Evolutionary conservation across 2,888 invertebrate species (phyloP).

Genomic region (Brenthis hecate): DNA sequence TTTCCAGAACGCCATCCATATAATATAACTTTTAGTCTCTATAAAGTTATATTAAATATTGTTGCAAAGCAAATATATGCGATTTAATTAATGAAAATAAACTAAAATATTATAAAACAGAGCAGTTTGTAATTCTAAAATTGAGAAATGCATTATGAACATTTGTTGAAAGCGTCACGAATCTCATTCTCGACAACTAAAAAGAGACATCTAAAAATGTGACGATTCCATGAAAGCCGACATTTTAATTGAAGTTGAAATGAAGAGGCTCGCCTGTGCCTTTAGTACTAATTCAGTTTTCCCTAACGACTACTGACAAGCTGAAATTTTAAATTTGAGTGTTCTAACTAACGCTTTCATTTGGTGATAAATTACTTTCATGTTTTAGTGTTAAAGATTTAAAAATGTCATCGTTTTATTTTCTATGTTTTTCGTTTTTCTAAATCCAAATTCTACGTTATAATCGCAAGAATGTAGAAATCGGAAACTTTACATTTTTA

Average conservation of each 20-base stretch:
- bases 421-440: not conserved
- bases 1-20: too few relatives aligned
- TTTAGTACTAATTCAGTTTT: constrained; percentile 36
- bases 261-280: constrained; percentile 38
- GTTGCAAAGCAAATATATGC: too few relatives aligned
- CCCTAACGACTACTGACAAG: constrained; percentile 27
- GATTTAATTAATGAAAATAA: not conserved
- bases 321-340: constrained; percentile 24
- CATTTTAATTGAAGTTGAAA: constrained; percentile 58
- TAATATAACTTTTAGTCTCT: too few relatives aligned
- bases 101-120: not conserved
- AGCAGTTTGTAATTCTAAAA: constrained; percentile 2
- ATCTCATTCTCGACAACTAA: constrained; percentile 51
- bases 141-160: constrained; percentile 43
- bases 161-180: constrained; percentile 55
- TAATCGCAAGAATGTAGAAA: not conserved
- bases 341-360: constrained; percentile 4
- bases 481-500: too few relatives aligned
- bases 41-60: too few relatives aligned
- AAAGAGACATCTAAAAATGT: constrained; percentile 58
- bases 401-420: too few relatives aligned
- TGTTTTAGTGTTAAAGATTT: not conserved
- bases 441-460: not conserved
- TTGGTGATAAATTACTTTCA: constrained; percentile 16
- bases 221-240: constrained; percentile 27